phyloP scores from a whole-genome alignment of 2,797 vertebrate species.

The Spinibarbus caldwelli region DNA sequence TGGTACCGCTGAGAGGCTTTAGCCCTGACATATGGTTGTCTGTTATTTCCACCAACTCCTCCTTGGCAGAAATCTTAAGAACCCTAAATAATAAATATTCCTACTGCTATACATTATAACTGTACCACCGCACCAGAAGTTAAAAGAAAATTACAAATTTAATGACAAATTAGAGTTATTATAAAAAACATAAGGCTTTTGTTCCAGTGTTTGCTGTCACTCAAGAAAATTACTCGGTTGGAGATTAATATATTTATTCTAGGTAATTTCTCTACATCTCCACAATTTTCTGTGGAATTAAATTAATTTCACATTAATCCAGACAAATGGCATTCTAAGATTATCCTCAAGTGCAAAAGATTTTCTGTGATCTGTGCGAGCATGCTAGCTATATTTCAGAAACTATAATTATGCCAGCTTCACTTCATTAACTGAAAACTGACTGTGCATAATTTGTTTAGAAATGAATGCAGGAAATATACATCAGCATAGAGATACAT shows the following conservation, averaged over 20 bases:
- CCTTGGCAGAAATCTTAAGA: slow-evolving; percentile 33
- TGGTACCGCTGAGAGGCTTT: slow-evolving; percentile 42
- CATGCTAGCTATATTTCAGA: not conserved
- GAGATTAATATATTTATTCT: not conserved
- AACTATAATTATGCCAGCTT: not conserved
- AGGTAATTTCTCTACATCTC: not conserved
- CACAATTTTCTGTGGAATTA: not conserved
- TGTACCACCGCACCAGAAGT: not conserved
- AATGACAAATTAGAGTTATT: not conserved
- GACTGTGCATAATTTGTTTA: not conserved
- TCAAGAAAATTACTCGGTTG: not conserved
- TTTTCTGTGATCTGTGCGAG: not conserved
- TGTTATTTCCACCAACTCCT: slow-evolving; percentile 44
- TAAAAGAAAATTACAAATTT: not conserved
- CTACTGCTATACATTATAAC: not conserved
- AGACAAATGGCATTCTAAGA: not conserved
- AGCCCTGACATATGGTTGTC: slow-evolving; percentile 46
- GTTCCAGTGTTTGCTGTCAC: not conserved
- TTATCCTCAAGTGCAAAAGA: not conserved
- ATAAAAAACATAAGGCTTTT: not conserved
- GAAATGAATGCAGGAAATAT: not conserved
- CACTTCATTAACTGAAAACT: not conserved
- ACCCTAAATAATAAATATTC: slow-evolving; percentile 20
- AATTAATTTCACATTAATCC: not conserved
- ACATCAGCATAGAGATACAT: not conserved